Base-by-base conservation (phyloP, 2,797 vertebrate genomes). In the Chiloscyllium punctatum region DNA sequence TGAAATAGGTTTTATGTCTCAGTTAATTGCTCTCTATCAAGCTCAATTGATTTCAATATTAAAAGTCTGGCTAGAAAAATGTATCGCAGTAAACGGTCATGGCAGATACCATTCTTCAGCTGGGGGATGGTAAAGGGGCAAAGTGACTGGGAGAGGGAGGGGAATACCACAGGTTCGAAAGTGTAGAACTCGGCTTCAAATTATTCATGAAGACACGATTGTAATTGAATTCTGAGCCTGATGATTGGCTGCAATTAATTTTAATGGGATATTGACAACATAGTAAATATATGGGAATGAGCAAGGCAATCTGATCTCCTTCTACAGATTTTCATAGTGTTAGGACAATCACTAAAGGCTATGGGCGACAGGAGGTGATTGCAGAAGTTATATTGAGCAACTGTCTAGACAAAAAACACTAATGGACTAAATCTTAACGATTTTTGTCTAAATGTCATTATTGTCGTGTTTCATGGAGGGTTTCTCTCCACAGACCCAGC, bases 11-110 rank as follows among this genome's bases (percentile, higher is more conserved):
- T 42, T 92, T 25, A 92, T 69, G 90, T 13, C 42, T 91, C 57
- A 66, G 57, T 91, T 66, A 91, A 91, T 91, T 91, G 88, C 53
- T 91, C 66, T 71, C 91, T 37, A 71, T 69, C 91, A 48, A 42
- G 16, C 86, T 62, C 30, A 53, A 62, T 94, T 94, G 91, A 94
- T 94, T 69, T 94, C 66, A 71, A 71, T 42, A 71, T 68, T 23
- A 90, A 90, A 27, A 90, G 21, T 94, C 69, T 71, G 27, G 33
- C 27, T 57, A 57, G 15, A 94, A 13, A 94, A 94, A 94, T 27
- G 66, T 69, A 69, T 66, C 9, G 33, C 68, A 94, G 69, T 94
- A 42, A 23, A 94, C 33, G 66, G n/a, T 94, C 27, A 18, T 66
- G 37, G 42, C 33, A 94, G n/a, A 94, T 42, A 42, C 4, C 5